Evolutionary conservation across 2,888 invertebrate species (phyloP).

Genomic region (Eupithecia subumbrata): DNA sequence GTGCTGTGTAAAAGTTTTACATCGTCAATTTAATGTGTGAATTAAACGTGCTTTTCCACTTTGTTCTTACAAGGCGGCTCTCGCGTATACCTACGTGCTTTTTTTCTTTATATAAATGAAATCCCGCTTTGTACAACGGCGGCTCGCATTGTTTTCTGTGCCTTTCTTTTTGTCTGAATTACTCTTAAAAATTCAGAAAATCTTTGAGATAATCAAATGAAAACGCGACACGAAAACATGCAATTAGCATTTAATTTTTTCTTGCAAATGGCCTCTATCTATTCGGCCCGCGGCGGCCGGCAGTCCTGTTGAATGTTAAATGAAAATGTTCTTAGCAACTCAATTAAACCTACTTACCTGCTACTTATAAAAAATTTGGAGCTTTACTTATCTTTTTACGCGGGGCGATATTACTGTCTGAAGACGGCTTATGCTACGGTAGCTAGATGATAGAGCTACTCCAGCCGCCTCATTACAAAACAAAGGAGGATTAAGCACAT

Average conservation of each 20-base stretch:
- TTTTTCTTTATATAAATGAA: neutral
- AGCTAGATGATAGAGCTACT: neutral
- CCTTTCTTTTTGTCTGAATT: neutral
- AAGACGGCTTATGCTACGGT: neutral
- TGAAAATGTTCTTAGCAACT: conserved; percentile 6
- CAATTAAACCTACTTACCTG: conserved; percentile 12
- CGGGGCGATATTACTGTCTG: neutral
- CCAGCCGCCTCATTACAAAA: neutral
- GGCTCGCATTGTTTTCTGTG: neutral
- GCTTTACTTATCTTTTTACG: conserved; percentile 9
- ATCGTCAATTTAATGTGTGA: neutral
- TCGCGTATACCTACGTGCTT: neutral
- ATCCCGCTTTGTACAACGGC: neutral
- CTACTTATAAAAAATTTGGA: conserved; percentile 7
- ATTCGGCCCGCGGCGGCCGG: neutral
- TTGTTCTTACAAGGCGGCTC: neutral
- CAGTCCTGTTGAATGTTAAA: conserved; percentile 13
- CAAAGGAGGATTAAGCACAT: neutral
- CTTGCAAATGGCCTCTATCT: conserved; percentile 4
- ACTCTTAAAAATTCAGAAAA: neutral
- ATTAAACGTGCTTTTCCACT: neutral
- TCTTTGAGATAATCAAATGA: neutral
- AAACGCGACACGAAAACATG: conserved; percentile 4
- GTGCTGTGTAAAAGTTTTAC: neutral
- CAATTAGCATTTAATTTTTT: neutral